phyloP scores from a whole-genome alignment of 1,140 invertebrate species.

The Centruroides sculpturatus region DNA sequence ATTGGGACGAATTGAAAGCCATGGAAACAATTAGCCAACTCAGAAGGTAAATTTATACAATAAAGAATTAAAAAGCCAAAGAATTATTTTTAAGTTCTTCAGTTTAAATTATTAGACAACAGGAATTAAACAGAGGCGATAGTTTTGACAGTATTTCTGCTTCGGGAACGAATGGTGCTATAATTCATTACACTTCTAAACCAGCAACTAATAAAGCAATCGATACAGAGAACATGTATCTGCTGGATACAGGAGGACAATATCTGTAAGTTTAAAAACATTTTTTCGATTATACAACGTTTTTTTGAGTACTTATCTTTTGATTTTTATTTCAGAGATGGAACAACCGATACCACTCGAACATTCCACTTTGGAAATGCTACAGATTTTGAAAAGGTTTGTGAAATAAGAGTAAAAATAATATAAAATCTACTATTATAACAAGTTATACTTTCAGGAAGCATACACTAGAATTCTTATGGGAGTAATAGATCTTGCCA shows the following conservation, averaged over 20 bases:
- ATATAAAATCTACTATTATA: not conserved
- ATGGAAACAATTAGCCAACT: not conserved
- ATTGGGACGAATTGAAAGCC: conserved; percentile 14
- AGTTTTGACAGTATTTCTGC: conserved; percentile 90
- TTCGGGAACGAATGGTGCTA: conserved; percentile 76
- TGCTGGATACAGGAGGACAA: conserved; percentile 81
- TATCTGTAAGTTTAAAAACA: conserved; percentile 25
- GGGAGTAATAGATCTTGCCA: conserved; percentile 67
- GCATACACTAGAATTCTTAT: conserved; percentile 84
- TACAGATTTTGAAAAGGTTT: conserved; percentile 41
- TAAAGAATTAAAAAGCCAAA: too few relatives aligned
- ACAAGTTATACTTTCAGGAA: conserved; percentile 31
- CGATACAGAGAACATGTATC: conserved; percentile 56
- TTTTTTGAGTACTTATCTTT: too few relatives aligned
- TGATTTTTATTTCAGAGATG: conserved; percentile 42
- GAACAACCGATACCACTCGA: conserved; percentile 88
- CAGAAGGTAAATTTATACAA: not conserved
- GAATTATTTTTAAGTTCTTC: too few relatives aligned
- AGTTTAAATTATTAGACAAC: conserved; percentile 30
- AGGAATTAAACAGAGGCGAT: conserved; percentile 61
- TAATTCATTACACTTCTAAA: conserved; percentile 79
- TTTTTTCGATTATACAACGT: too few relatives aligned
- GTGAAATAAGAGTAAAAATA: conserved; percentile 23
- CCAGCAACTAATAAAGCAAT: conserved; percentile 54
- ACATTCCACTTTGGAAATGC: conserved; percentile 78